Conservation (phyloP, 2,113 vertebrate species). For the Struthidea cinerea region DNA sequence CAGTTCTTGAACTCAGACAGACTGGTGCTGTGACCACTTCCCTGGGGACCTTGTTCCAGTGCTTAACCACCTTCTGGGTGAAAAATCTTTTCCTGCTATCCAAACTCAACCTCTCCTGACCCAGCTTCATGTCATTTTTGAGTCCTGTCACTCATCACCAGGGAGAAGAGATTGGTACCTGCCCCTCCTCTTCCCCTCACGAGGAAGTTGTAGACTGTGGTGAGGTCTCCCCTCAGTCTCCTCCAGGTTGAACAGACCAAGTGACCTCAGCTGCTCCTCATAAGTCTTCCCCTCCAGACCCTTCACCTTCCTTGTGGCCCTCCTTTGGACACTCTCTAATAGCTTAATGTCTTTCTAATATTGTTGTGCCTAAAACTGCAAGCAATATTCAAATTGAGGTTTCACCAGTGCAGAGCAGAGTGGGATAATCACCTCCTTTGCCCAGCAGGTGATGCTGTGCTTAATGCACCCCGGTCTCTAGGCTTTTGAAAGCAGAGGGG, state of each 20-base stretch:
- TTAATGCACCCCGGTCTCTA: background rate
- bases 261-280: background rate
- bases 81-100: background rate
- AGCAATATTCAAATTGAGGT: accelerated
- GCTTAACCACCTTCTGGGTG: background rate
- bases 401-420: background rate
- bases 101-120: background rate
- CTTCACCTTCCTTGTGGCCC: background rate
- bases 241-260: background rate
- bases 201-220: background rate
- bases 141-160: background rate
- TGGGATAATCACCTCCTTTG: background rate
- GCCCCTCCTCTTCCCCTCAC: background rate
- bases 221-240: background rate
- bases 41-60: background rate
- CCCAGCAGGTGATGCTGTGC: background rate
- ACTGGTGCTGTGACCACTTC: background rate
- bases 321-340: background rate
- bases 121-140: background rate
- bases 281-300: background rate
- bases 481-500: background rate
- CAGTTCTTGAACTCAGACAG: background rate
- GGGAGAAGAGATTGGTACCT: background rate
- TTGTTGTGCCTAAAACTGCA: background rate
- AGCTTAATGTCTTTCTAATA: background rate